Percentiles rank a stretch among this genome's conserved stretches.
Evolutionary conservation across 2,113 vertebrate species (phyloP).

Genomic region (Oxyruncus cristatus): DNA sequence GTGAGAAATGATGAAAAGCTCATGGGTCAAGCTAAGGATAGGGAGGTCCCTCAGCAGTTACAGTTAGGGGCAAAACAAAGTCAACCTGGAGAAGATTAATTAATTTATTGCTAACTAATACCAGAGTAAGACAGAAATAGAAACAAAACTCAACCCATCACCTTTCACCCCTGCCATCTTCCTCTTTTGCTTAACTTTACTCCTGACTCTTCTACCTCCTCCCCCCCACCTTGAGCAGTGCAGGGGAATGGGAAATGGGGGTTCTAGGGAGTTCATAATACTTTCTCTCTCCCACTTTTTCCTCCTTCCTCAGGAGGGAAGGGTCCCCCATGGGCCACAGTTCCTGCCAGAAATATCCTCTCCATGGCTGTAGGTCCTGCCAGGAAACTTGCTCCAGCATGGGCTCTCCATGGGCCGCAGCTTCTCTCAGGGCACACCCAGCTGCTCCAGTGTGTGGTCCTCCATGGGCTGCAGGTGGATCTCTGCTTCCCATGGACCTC

Average conservation of each 20-base stretch:
- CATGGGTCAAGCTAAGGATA: not conserved
- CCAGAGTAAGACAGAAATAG: not conserved
- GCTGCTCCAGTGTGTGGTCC: not conserved
- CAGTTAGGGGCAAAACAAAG: not conserved
- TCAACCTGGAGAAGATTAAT: not conserved
- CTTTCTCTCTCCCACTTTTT: not conserved
- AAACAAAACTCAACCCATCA: not conserved
- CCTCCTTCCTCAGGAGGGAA: not conserved
- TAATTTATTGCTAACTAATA: not conserved
- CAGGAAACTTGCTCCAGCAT: not conserved
- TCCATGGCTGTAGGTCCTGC: not conserved
- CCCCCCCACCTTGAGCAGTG: fast-evolving
- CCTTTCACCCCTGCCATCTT: not conserved
- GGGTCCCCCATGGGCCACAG: not conserved
- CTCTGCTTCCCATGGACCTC: not conserved
- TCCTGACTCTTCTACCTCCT: not conserved
- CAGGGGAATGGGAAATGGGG: not conserved
- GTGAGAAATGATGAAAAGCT: not conserved
- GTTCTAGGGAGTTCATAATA: not conserved
- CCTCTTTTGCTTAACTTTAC: not conserved
- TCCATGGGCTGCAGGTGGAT: fast-evolving
- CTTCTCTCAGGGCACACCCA: not conserved
- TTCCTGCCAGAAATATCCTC: not conserved
- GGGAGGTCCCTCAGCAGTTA: not conserved
- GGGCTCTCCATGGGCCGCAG: fast-evolving